Conservation (phyloP, 2,113 vertebrate species). For the Monopterus albus region DNA sequence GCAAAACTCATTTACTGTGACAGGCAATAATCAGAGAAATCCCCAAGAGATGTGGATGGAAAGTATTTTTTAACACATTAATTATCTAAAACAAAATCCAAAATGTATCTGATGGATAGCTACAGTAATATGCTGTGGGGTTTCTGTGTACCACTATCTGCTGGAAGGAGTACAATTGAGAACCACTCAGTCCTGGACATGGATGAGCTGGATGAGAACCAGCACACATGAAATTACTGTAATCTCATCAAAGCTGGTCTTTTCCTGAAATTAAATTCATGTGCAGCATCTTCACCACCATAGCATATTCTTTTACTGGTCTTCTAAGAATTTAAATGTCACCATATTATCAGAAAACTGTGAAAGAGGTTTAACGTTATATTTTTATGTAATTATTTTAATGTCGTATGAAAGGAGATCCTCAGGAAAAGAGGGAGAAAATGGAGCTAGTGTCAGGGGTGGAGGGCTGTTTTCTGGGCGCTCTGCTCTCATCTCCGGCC, state of each 20-base stretch:
- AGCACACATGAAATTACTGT: neutral
- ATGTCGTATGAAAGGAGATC: slow-evolving; percentile 13
- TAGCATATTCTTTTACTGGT: neutral
- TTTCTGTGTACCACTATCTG: too few relatives aligned
- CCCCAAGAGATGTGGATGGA: too few relatives aligned
- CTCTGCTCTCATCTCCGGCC: slow-evolving; percentile 28
- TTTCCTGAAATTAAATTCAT: neutral
- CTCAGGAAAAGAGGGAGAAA: slow-evolving; percentile 19
- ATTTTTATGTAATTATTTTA: too few relatives aligned
- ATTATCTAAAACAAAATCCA: too few relatives aligned
- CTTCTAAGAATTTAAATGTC: neutral
- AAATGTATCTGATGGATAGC: too few relatives aligned
- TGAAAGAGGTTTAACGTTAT: too few relatives aligned
- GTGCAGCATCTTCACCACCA: neutral
- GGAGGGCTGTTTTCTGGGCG: slow-evolving; percentile 20
- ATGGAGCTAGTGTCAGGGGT: slow-evolving; percentile 9
- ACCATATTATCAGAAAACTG: neutral
- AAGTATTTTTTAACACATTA: too few relatives aligned
- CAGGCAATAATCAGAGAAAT: neutral
- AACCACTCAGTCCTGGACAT: neutral
- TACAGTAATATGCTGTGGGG: too few relatives aligned
- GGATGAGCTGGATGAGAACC: neutral
- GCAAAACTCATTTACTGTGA: neutral
- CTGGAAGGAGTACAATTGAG: too few relatives aligned
- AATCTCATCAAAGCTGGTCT: neutral